phyloP scores from a whole-genome alignment of 2,888 invertebrate species.

The Idaea dimidiata region DNA sequence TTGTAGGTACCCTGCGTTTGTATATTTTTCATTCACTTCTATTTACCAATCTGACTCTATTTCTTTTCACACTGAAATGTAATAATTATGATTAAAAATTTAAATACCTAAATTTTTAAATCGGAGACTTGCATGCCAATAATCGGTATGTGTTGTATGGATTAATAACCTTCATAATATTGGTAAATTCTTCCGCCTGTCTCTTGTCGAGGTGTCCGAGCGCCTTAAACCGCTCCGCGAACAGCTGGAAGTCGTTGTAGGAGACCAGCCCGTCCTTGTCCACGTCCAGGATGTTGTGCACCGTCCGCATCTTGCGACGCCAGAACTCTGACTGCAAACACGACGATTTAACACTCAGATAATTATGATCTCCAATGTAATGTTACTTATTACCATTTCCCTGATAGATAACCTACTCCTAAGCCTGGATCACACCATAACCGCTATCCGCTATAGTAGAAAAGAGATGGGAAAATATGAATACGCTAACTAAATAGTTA shows the following conservation, averaged over 20 bases:
- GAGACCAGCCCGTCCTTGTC: constrained; percentile 93
- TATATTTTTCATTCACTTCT: no score
- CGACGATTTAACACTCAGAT: background rate
- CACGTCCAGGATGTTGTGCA: constrained; percentile 90
- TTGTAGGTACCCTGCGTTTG: no score
- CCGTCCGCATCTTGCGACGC: constrained; percentile 92
- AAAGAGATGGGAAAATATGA: background rate
- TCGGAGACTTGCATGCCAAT: background rate
- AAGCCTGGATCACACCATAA: no score
- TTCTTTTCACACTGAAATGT: no score
- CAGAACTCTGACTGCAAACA: constrained; percentile 83
- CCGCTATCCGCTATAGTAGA: no score
- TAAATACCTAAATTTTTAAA: background rate
- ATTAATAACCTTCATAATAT: constrained; percentile 84
- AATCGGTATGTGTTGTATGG: background rate
- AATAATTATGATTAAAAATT: no score
- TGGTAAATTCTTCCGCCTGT: constrained; percentile 85
- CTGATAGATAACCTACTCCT: no score
- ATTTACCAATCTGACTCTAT: no score
- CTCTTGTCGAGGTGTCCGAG: constrained; percentile 86
- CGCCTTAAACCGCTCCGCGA: constrained; percentile 87
- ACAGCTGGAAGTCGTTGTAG: constrained; percentile 88
- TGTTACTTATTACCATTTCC: no score
- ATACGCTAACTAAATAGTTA: no score
- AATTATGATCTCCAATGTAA: no score